Conservation (phyloP, 2,888 invertebrate genomes). For the Eudemis profundana region DNA sequence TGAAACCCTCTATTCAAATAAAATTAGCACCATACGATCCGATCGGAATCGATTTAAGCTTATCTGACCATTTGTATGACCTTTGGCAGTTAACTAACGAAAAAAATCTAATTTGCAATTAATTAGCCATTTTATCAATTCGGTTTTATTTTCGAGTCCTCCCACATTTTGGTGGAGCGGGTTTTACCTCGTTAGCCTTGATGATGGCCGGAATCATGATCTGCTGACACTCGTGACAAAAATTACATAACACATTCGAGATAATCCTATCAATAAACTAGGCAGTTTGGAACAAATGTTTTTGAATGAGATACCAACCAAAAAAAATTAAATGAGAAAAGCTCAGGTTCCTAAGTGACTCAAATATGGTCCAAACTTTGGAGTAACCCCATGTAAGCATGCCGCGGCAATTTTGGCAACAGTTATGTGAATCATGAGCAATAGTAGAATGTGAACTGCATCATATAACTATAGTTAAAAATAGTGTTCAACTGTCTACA, state of each 20-base stretch:
- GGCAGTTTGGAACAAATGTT: neutral
- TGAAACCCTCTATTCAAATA: neutral
- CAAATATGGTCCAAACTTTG: too few species aligned
- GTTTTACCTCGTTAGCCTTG: neutral
- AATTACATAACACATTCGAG: neutral
- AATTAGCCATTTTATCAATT: neutral
- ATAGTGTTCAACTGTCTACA: too few species aligned
- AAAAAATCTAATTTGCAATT: slow-evolving; percentile 13
- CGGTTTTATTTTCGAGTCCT: neutral
- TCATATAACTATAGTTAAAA: too few species aligned
- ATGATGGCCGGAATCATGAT: neutral
- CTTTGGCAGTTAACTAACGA: neutral
- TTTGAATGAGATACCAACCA: neutral
- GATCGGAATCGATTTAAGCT: slow-evolving; percentile 1
- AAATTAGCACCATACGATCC: neutral
- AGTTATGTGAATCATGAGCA: too few species aligned
- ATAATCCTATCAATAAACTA: neutral
- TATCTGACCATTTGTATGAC: neutral
- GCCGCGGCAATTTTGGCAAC: too few species aligned
- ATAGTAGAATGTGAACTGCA: too few species aligned
- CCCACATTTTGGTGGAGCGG: neutral
- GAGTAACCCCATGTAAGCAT: too few species aligned
- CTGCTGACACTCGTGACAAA: neutral
- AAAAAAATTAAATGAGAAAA: too few species aligned
- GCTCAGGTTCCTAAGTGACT: too few species aligned